phyloP scores from a whole-genome alignment of 2,113 vertebrate species.

The Lepidothrix coronata region DNA sequence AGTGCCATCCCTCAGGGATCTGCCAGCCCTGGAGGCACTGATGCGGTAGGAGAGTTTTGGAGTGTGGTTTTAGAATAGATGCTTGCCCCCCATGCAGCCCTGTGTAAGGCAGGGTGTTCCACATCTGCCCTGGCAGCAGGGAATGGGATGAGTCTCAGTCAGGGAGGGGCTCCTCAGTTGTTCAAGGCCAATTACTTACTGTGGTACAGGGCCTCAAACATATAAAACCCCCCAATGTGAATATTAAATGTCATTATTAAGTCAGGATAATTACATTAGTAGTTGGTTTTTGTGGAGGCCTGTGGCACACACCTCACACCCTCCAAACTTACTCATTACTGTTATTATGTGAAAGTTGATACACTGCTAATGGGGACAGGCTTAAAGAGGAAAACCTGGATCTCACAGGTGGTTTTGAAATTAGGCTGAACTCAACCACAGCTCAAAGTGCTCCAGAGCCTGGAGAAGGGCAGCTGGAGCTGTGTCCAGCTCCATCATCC shows the following conservation, averaged over 20 bases:
- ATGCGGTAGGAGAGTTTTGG: not conserved
- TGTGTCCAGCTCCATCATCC: too few species aligned
- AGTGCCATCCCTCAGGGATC: not conserved
- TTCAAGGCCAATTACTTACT: not conserved
- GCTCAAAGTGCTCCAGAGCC: not conserved
- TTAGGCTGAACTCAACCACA: not conserved
- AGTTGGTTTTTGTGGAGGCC: not conserved
- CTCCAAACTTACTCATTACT: slow-evolving; percentile 24
- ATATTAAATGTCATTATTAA: slow-evolving; percentile 35
- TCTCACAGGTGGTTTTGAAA: not conserved
- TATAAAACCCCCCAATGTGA: not conserved
- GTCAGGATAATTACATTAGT: slow-evolving; percentile 31
- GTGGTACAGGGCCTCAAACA: not conserved
- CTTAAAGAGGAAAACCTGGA: not conserved
- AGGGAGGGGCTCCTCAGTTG: not conserved
- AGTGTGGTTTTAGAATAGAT: not conserved
- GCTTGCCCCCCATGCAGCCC: not conserved
- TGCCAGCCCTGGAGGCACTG: not conserved
- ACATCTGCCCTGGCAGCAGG: not conserved
- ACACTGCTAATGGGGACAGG: not conserved
- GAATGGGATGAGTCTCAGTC: not conserved
- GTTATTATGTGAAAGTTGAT: slow-evolving; percentile 14
- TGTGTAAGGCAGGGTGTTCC: not conserved
- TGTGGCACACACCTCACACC: not conserved
- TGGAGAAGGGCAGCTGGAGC: not conserved